A percentile compares a stretch with the other conserved stretches of the same genome.
These are phyloP conservation scores for Anagyrus pseudococci DNA, from an alignment of 2,888 invertebrate genomes.

Conservation along the genomic window DNA sequence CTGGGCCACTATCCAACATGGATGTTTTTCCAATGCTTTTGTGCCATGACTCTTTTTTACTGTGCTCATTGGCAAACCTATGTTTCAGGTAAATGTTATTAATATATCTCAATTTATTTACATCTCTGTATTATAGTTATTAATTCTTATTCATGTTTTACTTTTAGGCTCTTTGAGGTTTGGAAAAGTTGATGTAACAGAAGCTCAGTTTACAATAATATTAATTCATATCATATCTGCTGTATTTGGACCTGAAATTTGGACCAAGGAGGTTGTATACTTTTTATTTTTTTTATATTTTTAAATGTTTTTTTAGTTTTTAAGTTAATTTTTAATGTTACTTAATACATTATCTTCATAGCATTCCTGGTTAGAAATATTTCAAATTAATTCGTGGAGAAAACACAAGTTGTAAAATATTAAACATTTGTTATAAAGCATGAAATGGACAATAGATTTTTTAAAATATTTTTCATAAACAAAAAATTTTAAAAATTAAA, in stretches of 20 bases:
- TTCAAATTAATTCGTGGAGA: conserved; percentile 4
- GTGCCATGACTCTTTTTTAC: conserved; percentile 95
- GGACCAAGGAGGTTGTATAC: conserved; percentile 76
- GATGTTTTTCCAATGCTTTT: conserved; percentile 95
- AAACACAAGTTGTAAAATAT: background rate
- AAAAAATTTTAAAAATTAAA: no score
- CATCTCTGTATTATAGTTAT: background rate
- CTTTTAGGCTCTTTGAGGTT: conserved; percentile 78
- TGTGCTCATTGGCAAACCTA: conserved; percentile 99
- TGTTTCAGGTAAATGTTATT: conserved; percentile 75
- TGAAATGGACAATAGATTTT: no score
- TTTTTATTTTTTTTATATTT: conserved; percentile 12
- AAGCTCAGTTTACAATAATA: conserved; percentile 95
- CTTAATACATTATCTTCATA: background rate
- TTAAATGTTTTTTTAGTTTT: conserved; percentile 3
- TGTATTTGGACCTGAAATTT: conserved; percentile 84
- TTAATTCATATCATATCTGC: conserved; percentile 86
- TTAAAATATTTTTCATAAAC: no score
- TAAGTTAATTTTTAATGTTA: background rate
- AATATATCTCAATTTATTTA: background rate
- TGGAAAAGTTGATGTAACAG: conserved; percentile 95
- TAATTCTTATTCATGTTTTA: background rate
- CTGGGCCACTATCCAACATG: conserved; percentile 90
- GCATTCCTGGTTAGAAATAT: background rate
- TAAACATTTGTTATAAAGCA: no score